phyloP scores from a whole-genome alignment of 1,140 invertebrate species.

The Halyomorpha halys region DNA sequence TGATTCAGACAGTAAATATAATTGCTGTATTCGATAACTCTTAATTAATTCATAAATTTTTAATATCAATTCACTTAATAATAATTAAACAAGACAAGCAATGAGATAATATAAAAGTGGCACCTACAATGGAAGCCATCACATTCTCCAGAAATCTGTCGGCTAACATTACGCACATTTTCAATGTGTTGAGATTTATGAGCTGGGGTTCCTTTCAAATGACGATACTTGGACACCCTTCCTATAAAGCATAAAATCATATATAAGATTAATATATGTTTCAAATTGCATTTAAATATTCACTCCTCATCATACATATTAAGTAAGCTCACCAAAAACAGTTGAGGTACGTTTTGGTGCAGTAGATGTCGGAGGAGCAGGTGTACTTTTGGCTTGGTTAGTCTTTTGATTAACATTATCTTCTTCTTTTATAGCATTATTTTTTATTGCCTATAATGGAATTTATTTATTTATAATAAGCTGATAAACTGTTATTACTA shows the following conservation, averaged over 20 bases:
- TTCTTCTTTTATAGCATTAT: constrained; percentile 40
- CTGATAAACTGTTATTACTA: too few relatives aligned
- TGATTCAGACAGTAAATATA: too few relatives aligned
- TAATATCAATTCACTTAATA: background rate
- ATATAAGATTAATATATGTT: background rate
- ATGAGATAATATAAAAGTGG: constrained; percentile 18
- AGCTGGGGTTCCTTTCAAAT: constrained; percentile 77
- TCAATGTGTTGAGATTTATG: constrained; percentile 87
- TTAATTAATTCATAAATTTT: too few relatives aligned
- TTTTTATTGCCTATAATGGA: background rate
- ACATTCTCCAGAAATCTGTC: constrained; percentile 85
- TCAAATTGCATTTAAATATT: background rate
- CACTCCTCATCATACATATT: background rate
- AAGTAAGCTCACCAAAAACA: constrained; percentile 55
- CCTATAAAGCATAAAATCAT: constrained; percentile 41
- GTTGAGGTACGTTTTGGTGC: constrained; percentile 70
- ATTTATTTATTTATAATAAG: too few relatives aligned
- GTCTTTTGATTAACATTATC: constrained; percentile 40
- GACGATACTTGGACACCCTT: constrained; percentile 84
- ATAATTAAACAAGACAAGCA: constrained; percentile 16
- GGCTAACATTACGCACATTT: constrained; percentile 80
- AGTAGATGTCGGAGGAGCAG: constrained; percentile 33
- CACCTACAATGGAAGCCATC: constrained; percentile 76
- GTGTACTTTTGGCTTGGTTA: constrained; percentile 32
- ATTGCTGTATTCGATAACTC: too few relatives aligned